A percentile compares a stretch with the other conserved stretches of the same genome.
Conservation (phyloP, 2,888 invertebrate genomes). For the Platynereis dumerilii region DNA sequence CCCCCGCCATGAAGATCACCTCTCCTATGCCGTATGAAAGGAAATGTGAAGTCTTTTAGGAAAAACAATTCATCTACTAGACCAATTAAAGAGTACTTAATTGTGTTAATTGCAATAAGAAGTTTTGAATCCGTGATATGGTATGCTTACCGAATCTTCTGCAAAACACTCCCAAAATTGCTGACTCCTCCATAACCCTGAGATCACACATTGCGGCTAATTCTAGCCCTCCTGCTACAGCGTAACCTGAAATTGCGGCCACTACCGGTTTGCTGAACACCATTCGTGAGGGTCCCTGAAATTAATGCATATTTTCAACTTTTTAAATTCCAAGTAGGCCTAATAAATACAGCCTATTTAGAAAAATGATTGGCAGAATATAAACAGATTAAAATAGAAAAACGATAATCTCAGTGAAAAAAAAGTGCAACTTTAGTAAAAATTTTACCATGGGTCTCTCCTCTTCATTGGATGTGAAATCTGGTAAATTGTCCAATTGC, state of each 20-base stretch:
- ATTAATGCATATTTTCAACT: slow-evolving; percentile 1
- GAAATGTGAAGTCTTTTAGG: too few relatives aligned
- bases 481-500: neutral
- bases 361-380: neutral
- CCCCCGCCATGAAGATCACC: too few relatives aligned
- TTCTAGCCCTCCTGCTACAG: slow-evolving; percentile 89
- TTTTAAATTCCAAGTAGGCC: neutral
- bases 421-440: neutral
- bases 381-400: neutral
- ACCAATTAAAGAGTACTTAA: too few relatives aligned
- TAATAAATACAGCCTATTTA: neutral
- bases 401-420: neutral
- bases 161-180: slow-evolving; percentile 85
- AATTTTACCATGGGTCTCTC: neutral
- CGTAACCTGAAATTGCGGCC: slow-evolving; percentile 88
- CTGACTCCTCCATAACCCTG: slow-evolving; percentile 84
- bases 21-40: too few relatives aligned
- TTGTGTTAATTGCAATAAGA: too few relatives aligned
- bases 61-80: too few relatives aligned
- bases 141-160: slow-evolving; percentile 81
- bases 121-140: too few relatives aligned
- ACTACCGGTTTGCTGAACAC: slow-evolving; percentile 84
- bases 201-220: slow-evolving; percentile 90
- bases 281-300: slow-evolving; percentile 70
- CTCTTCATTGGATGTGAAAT: neutral